These are phyloP conservation scores for Chelonus insularis DNA, from an alignment of 1,140 invertebrate species.

Conservation along the genomic window DNA sequence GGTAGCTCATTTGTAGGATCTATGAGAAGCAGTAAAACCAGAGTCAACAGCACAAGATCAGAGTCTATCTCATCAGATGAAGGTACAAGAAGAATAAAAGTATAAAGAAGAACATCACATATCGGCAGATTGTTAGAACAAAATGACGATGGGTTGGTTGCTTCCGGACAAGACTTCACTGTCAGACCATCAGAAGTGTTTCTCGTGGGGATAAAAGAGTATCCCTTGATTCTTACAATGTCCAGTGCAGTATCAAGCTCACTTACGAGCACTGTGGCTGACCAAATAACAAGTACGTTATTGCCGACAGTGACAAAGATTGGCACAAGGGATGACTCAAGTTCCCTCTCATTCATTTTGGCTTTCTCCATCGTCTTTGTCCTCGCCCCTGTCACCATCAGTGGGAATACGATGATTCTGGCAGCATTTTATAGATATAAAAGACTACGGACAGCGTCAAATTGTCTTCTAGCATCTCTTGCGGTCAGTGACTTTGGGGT, in stretches of 20 bases:
- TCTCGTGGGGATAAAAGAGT: constrained; percentile 1
- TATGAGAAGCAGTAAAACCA: not conserved
- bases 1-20: not conserved
- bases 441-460: constrained; percentile 68
- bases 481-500: constrained; percentile 75
- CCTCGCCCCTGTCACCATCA: constrained; percentile 63
- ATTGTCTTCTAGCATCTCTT: constrained; percentile 73
- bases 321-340: constrained; percentile 43
- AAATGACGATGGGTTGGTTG: constrained; percentile 17
- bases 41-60: not conserved
- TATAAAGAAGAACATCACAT: not conserved
- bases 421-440: constrained; percentile 66
- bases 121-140: not conserved
- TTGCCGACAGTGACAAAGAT: constrained; percentile 46
- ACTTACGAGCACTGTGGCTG: constrained; percentile 35
- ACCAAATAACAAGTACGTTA: constrained; percentile 46
- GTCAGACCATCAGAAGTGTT: constrained; percentile 4
- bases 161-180: constrained; percentile 34
- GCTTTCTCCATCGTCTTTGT: constrained; percentile 63
- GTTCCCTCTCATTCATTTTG: constrained; percentile 54
- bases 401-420: constrained; percentile 64
- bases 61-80: not conserved
- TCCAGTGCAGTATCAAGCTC: constrained; percentile 41
- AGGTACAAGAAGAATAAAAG: not conserved
- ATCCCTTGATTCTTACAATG: constrained; percentile 36